Evolutionary conservation across 2,888 invertebrate genomes (phyloP).

Genomic region (Lochmaea crataegi): DNA sequence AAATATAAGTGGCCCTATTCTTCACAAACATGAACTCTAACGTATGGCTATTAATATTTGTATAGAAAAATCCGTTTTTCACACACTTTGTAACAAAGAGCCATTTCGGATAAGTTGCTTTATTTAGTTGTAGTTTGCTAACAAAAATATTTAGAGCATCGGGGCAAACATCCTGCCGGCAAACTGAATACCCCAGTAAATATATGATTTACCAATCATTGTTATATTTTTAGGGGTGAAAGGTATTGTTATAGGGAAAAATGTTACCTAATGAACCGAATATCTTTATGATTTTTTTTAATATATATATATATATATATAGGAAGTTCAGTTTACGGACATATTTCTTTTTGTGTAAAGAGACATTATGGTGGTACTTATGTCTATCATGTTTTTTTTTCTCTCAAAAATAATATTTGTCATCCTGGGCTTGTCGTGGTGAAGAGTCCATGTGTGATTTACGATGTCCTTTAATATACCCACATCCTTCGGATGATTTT

Average conservation of each 20-base stretch:
- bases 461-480: neutral
- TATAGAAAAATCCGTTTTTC: conserved; percentile 56
- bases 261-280: conserved; percentile 46
- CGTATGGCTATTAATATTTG: conserved; percentile 53
- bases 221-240: conserved; percentile 50
- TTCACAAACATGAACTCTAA: conserved; percentile 49
- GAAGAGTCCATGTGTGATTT: neutral
- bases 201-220: conserved; percentile 50
- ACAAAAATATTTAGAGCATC: conserved; percentile 57
- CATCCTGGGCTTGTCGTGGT: conserved; percentile 17
- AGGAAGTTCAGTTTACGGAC: conserved; percentile 35
- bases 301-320: conserved; percentile 16
- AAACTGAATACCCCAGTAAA: conserved; percentile 48
- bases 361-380: conserved; percentile 25
- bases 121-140: conserved; percentile 55
- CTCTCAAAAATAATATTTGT: conserved; percentile 19
- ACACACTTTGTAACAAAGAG: conserved; percentile 55
- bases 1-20: conserved; percentile 56
- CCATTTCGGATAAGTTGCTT: conserved; percentile 54
- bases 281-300: conserved; percentile 44
- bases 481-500: neutral
- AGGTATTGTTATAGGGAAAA: conserved; percentile 38
- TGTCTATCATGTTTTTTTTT: conserved; percentile 15
- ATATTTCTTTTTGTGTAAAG: conserved; percentile 11
- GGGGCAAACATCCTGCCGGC: conserved; percentile 59